Base-by-base conservation (phyloP, 2,888 invertebrate genomes). In the Charanyca ferruginea region DNA sequence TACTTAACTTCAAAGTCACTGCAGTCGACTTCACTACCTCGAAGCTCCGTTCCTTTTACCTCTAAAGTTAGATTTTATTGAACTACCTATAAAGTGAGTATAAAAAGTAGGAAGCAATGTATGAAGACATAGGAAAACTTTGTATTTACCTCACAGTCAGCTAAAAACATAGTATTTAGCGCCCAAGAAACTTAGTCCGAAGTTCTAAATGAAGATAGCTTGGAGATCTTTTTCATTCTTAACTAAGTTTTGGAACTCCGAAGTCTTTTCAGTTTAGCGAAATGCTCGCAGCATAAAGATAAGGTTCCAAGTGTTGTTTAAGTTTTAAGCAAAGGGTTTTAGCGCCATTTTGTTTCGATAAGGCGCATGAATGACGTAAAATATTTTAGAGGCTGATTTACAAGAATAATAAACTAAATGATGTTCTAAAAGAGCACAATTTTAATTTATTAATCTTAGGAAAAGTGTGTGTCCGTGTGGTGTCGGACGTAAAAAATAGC, bases 31-130 rank as follows among this genome's bases (percentile, higher is more conserved):
- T 47, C 13, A 18, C 51, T 64, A 68, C 64, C 68, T 47, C 53
- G 68, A 51, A 79, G 66, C 73, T 70, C 61, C 76, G 67, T 83
- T 84, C 80, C 83, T 85, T 85, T 85, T 85, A 86, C 80, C 79
- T 83, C 55, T 66, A 59, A 84, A 86, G 83, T 80, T 80, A 79
- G 67, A 83, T 85, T 86, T 87, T 86, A 87, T 87, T 86, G 85
- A 87, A 85, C 80, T 79, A 70, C 71, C 71, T 58, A 68, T 73
- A 77, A 57, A 82, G 64, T 73, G 55, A 55, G 72, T 77, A 70
- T 66, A 77, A 77, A 70, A 77, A 82, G 38, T 67, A 63, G 58
- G 55, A 73, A 67, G 63, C 69, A 64, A 62, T 72, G 73, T 62
- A 77, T 68, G 57, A 51, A 52, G 61, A 73, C 52, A 70, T 44